Evolutionary conservation across 2,113 vertebrate species (phyloP).

Genomic region (Pseudois nayaur): DNA sequence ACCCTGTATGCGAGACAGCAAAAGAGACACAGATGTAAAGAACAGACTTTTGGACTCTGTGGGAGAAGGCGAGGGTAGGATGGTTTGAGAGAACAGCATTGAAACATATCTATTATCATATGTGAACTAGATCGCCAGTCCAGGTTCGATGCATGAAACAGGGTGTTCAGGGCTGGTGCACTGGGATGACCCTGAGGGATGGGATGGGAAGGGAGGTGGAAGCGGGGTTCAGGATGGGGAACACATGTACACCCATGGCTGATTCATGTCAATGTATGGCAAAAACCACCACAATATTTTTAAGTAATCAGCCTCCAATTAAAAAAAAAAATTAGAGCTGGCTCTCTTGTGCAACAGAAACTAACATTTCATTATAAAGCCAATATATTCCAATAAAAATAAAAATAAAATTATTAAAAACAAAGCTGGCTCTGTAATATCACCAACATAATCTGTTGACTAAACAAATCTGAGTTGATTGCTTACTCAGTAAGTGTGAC

Average conservation of each 20-base stretch:
- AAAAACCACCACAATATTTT: neutral
- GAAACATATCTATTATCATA: neutral
- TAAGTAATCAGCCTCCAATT: neutral
- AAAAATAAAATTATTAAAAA: neutral
- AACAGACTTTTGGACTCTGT: neutral
- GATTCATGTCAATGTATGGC: neutral
- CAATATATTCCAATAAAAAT: neutral
- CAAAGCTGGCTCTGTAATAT: neutral
- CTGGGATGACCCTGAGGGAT: neutral
- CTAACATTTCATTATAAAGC: neutral
- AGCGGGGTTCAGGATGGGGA: neutral
- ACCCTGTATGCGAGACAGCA: neutral
- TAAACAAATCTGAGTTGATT: neutral
- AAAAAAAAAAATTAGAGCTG: neutral
- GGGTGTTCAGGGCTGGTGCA: neutral
- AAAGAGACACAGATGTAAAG: neutral
- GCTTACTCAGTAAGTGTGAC: neutral
- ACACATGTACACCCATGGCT: neutral
- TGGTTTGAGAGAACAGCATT: neutral
- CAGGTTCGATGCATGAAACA: neutral
- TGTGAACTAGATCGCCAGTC: neutral
- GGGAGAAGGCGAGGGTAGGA: neutral
- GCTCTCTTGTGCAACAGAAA: neutral
- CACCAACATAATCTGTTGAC: neutral
- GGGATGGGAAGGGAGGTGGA: neutral